These are phyloP conservation scores for Chiroxiphia lanceolata DNA, from an alignment of 2,797 vertebrate genomes.

Conservation along the genomic window DNA sequence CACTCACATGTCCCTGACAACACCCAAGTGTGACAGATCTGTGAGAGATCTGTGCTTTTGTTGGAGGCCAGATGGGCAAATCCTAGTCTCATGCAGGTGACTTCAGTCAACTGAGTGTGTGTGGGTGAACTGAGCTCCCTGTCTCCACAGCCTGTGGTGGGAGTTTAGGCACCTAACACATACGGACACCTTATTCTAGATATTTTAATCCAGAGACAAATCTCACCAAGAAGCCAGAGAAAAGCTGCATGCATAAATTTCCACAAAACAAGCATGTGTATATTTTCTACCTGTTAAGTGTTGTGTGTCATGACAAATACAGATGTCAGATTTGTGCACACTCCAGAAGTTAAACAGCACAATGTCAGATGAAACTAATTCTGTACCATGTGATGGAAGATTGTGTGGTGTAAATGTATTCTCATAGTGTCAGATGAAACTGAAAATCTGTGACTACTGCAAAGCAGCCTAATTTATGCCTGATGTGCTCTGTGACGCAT, in stretches of 20 bases:
- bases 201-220: not conserved
- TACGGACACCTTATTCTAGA: not conserved
- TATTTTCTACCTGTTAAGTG: not conserved
- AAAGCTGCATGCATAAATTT: not conserved
- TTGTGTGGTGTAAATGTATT: not conserved
- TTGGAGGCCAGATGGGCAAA: not conserved
- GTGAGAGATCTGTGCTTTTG: not conserved
- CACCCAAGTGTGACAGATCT: not conserved
- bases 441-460: not conserved
- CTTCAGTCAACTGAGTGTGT: not conserved
- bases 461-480: not conserved
- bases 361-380: not conserved
- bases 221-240: not conserved
- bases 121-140: not conserved
- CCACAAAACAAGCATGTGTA: not conserved
- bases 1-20: not conserved
- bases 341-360: not conserved
- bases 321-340: not conserved
- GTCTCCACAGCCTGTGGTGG: not conserved
- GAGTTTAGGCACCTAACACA: not conserved
- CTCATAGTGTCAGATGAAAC: not conserved
- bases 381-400: not conserved
- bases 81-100: not conserved
- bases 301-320: not conserved
- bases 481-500: not conserved